Evolutionary conservation across 2,888 invertebrate genomes (phyloP).

Genomic region (Cephus sareptanus): DNA sequence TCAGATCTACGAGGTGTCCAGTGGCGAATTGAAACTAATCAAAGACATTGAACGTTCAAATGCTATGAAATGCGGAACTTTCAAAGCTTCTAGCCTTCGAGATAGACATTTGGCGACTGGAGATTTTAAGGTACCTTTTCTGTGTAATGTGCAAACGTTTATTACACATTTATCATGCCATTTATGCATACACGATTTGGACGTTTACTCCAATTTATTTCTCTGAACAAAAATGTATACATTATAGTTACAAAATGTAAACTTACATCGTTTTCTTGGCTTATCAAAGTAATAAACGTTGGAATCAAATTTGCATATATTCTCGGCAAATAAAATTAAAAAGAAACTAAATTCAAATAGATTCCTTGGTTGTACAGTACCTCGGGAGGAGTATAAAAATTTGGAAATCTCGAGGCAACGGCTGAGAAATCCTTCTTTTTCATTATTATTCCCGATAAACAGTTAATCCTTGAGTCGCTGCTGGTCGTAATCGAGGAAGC

Average conservation of each 20-base stretch:
- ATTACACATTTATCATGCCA: not conserved
- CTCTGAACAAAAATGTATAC: not conserved
- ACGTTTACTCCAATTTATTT: not conserved
- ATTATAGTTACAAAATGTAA: not conserved
- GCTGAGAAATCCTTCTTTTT: not conserved
- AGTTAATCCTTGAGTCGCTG: not conserved
- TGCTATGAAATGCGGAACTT: constrained; percentile 92
- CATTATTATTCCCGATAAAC: not conserved
- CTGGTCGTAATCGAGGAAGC: not conserved
- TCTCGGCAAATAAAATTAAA: too few relatives aligned
- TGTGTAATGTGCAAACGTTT: not conserved
- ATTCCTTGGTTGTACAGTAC: not conserved
- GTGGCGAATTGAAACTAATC: constrained; percentile 77
- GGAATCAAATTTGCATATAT: not conserved
- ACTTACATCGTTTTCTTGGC: not conserved
- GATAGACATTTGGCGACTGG: constrained; percentile 89
- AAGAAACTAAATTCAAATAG: not conserved
- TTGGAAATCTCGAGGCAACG: not conserved
- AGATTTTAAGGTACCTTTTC: constrained; percentile 73
- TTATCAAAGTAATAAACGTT: not conserved
- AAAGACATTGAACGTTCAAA: constrained; percentile 83
- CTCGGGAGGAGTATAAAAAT: not conserved
- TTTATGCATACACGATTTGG: not conserved
- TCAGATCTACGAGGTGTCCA: constrained; percentile 82
- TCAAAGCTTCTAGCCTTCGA: constrained; percentile 86